Conservation (phyloP, 2,113 vertebrate species). For the Brienomyrus longianalis region DNA sequence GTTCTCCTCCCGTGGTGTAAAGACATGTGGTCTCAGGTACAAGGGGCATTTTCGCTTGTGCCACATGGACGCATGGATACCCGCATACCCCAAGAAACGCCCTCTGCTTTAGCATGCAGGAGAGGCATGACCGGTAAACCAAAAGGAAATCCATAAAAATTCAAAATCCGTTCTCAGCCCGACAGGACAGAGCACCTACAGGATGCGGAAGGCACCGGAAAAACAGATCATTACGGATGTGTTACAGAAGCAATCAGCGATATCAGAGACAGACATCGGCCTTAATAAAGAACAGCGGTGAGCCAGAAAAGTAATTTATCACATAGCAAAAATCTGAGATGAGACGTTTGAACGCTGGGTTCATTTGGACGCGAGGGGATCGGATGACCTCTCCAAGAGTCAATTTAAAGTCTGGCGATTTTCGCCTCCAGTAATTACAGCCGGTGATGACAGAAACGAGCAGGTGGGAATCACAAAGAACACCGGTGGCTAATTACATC, state of each 20-base stretch:
- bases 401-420: constrained; percentile 3
- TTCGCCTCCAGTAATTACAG: not conserved
- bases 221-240: not conserved
- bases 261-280: not conserved
- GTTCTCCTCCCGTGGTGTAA: not conserved
- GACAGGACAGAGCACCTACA: not conserved
- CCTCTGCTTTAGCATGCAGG: not conserved
- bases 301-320: not conserved
- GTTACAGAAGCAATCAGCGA: not conserved
- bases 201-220: not conserved
- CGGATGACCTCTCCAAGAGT: constrained; percentile 2
- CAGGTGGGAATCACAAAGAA: constrained; percentile 8
- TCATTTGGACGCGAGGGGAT: not conserved
- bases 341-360: not conserved
- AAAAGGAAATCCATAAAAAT: not conserved
- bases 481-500: constrained; percentile 10
- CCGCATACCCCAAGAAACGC: not conserved
- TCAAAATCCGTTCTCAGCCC: not conserved
- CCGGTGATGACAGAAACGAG: not conserved
- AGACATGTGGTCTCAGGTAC: not conserved
- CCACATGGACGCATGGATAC: not conserved
- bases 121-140: not conserved
- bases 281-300: not conserved
- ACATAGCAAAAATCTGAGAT: not conserved
- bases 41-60: not conserved